Conservation (phyloP, 2,113 vertebrate genomes). For the Dasypus novemcinctus region DNA sequence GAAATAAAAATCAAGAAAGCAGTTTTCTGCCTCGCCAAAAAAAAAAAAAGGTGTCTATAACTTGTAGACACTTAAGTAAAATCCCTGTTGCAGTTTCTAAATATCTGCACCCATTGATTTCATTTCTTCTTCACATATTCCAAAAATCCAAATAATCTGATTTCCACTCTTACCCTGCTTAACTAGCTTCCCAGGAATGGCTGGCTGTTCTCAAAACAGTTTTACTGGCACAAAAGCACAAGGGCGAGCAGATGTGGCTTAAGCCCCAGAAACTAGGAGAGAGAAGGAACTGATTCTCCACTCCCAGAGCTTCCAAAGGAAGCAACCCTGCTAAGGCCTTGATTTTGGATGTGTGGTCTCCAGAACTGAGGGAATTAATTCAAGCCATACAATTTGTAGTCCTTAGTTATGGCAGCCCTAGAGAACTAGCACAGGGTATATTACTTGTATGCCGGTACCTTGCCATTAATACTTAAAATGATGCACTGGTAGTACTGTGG, state of each 20-base stretch:
- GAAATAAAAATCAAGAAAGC: conserved; percentile 87
- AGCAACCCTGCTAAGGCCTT: too few relatives aligned
- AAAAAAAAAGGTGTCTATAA: neutral
- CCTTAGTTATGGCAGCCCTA: too few relatives aligned
- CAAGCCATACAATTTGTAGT: too few relatives aligned
- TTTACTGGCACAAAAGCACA: neutral
- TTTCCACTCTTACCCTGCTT: neutral
- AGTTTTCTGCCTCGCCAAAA: conserved; percentile 76
- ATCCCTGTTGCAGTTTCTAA: neutral
- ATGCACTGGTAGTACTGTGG: too few relatives aligned
- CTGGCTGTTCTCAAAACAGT: neutral
- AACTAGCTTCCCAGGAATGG: neutral
- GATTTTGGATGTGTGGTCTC: too few relatives aligned
- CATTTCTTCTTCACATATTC: neutral
- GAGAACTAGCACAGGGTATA: too few relatives aligned
- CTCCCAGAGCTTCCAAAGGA: too few relatives aligned
- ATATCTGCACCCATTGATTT: neutral
- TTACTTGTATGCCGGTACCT: too few relatives aligned
- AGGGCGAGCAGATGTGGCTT: neutral
- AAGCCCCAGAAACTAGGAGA: too few relatives aligned
- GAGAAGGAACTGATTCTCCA: too few relatives aligned
- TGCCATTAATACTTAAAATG: too few relatives aligned
- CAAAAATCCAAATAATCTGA: neutral
- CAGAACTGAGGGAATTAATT: too few relatives aligned
- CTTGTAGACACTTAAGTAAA: neutral